Percentiles rank a stretch among this genome's conserved stretches.
Evolutionary conservation across 2,888 invertebrate species (phyloP).

Genomic region (Linhomoeus sp.): DNA sequence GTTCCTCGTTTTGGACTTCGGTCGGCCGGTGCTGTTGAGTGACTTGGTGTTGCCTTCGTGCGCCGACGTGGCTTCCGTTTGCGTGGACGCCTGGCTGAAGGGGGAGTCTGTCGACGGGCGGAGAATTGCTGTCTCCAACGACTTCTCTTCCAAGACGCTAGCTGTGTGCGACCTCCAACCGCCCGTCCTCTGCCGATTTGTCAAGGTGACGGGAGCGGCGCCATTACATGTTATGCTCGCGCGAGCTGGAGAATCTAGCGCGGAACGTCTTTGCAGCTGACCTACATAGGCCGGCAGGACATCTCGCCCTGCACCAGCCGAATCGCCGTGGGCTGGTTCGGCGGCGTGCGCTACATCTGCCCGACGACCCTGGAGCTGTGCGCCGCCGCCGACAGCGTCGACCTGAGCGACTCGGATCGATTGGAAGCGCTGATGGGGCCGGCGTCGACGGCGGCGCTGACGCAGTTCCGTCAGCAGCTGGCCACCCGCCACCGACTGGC

Average conservation of each 20-base stretch:
- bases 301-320: constrained; percentile 72
- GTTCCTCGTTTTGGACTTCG: constrained; percentile 74
- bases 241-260: no score
- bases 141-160: constrained; percentile 64
- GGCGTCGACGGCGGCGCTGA: constrained; percentile 36
- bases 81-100: constrained; percentile 69
- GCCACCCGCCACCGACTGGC: constrained; percentile 58
- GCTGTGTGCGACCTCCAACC: constrained; percentile 72
- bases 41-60: constrained; percentile 42
- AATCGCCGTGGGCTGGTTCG: constrained; percentile 78
- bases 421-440: constrained; percentile 41
- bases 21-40: constrained; percentile 59
- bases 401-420: neutral
- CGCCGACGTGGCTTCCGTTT: constrained; percentile 46
- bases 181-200: constrained; percentile 62
- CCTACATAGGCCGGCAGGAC: constrained; percentile 70
- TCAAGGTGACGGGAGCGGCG: constrained; percentile 52
- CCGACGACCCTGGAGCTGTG: constrained; percentile 39
- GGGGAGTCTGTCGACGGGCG: constrained; percentile 47
- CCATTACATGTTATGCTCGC: no score
- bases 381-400: neutral
- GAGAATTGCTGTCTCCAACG: constrained; percentile 59
- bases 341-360: constrained; percentile 62
- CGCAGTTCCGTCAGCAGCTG: constrained; percentile 48
- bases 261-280: constrained; percentile 42